Evolutionary conservation across 2,888 invertebrate genomes (phyloP).

Genomic region (Andrena minutula): DNA sequence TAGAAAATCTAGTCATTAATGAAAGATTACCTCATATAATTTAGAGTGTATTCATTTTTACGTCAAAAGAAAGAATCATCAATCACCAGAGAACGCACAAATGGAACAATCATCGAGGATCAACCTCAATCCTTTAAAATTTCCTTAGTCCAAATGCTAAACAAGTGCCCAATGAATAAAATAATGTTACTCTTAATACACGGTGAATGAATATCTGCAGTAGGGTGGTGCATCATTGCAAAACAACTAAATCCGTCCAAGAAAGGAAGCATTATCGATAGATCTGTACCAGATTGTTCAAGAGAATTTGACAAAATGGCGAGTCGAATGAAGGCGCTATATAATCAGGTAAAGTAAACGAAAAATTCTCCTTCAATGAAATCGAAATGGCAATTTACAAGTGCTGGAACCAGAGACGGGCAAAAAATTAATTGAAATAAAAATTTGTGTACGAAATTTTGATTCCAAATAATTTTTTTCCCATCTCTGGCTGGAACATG

Average conservation of each 20-base stretch:
- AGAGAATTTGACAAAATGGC: slow-evolving; percentile 67
- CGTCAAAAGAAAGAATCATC: too few species aligned
- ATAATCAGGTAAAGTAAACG: slow-evolving; percentile 72
- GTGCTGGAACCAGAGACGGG: too few species aligned
- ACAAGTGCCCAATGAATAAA: not conserved
- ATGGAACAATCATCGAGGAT: slow-evolving; percentile 8
- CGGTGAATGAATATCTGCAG: slow-evolving; percentile 2
- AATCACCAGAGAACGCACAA: not conserved
- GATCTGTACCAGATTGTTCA: not conserved
- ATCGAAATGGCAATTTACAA: not conserved
- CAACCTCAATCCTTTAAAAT: not conserved
- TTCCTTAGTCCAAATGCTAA: not conserved
- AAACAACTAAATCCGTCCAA: not conserved
- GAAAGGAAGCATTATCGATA: slow-evolving; percentile 2
- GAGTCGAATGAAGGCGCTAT: slow-evolving; percentile 77
- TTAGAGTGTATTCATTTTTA: not conserved
- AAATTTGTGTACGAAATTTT: too few species aligned
- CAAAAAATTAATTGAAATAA: too few species aligned
- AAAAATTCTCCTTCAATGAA: not conserved
- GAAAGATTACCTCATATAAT: not conserved
- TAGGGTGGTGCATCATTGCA: not conserved
- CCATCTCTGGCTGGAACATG: too few species aligned
- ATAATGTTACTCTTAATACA: not conserved
- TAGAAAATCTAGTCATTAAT: not conserved
- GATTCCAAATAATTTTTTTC: too few species aligned